phyloP scores from a whole-genome alignment of 2,113 vertebrate species.

The Ondatra zibethicus region DNA sequence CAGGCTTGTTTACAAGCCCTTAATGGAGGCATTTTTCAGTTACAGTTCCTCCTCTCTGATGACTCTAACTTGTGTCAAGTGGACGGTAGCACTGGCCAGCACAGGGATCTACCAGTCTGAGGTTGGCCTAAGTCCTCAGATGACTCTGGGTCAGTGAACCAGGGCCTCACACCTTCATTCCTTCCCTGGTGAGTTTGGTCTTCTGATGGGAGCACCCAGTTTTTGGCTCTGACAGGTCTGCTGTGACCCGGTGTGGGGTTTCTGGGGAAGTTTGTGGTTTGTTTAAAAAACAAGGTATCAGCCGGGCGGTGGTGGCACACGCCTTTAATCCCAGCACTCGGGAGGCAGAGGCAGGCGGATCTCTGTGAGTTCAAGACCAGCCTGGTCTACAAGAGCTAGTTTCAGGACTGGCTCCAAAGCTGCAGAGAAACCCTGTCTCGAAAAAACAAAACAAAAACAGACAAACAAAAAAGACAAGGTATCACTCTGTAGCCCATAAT shows the following conservation, averaged over 20 bases:
- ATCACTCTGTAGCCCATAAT: neutral
- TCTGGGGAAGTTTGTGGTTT: neutral
- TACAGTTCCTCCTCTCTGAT: neutral
- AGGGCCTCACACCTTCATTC: neutral
- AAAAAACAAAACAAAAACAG: too few relatives aligned
- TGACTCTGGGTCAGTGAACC: neutral
- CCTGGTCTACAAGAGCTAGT: too few relatives aligned
- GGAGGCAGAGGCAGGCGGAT: too few relatives aligned
- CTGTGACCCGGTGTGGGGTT: neutral
- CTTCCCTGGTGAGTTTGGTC: neutral
- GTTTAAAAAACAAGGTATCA: neutral
- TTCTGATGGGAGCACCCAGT: neutral
- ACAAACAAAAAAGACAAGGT: neutral
- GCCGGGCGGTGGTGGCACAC: too few relatives aligned
- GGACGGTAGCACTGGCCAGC: neutral
- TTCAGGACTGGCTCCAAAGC: too few relatives aligned
- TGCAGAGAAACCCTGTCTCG: too few relatives aligned
- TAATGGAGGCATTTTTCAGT: neutral
- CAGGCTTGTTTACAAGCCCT: neutral
- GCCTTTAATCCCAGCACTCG: too few relatives aligned
- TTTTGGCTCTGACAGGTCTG: neutral
- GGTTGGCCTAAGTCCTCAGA: neutral
- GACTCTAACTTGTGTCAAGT: neutral
- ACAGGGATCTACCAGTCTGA: neutral
- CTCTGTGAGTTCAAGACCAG: too few relatives aligned